These are phyloP conservation scores for Pelosia muscerda DNA, from an alignment of 2,888 invertebrate species.

Conservation along the genomic window DNA sequence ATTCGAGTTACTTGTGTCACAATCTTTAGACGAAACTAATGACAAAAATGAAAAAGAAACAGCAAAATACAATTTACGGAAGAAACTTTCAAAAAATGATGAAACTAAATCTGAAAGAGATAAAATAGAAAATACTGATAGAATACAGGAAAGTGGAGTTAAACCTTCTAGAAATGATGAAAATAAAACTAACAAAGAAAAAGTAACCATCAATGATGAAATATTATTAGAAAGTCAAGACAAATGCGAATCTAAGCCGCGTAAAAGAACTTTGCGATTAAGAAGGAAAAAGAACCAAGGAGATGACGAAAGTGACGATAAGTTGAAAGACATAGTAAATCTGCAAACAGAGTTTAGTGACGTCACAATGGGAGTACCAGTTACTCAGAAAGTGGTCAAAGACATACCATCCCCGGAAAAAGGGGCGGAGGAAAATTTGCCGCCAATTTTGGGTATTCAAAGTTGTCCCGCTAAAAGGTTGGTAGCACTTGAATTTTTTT, in stretches of 20 bases:
- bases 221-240: conserved; percentile 54
- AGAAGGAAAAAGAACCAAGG: conserved; percentile 60
- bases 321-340: conserved; percentile 75
- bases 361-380: conserved; percentile 72
- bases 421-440: conserved; percentile 66
- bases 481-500: conserved; percentile 13
- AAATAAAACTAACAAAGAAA: conserved; percentile 28
- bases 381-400: conserved; percentile 57
- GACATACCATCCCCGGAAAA: conserved; percentile 78
- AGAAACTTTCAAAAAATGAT: conserved; percentile 48
- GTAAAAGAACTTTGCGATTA: conserved; percentile 66
- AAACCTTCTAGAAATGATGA: conserved; percentile 45
- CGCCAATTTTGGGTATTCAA: conserved; percentile 65
- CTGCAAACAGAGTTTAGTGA: conserved; percentile 77
- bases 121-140: conserved; percentile 19
- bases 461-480: conserved; percentile 81
- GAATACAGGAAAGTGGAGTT: background rate
- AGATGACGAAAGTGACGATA: conserved; percentile 55
- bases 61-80: conserved; percentile 70
- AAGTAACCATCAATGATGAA: conserved; percentile 37
- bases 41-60: conserved; percentile 37
- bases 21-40: conserved; percentile 29
- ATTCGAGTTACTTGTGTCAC: conserved; percentile 70
- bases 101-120: conserved; percentile 24
- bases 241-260: conserved; percentile 59